Base-by-base conservation (phyloP, 2,888 invertebrate genomes). In the Dasypolia templi region DNA sequence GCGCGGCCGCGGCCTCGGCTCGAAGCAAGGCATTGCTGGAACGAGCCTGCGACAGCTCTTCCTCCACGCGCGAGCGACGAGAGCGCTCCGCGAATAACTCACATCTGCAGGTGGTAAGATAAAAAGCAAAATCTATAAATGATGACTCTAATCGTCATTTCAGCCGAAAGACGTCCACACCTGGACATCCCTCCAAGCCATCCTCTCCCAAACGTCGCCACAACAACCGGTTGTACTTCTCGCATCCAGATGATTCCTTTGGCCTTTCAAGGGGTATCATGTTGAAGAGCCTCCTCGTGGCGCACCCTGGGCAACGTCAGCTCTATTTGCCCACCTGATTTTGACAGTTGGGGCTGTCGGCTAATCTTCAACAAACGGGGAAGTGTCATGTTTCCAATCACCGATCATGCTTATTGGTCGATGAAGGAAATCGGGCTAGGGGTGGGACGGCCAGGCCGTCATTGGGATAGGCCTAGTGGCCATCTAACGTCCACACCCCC, bases 11-110 rank as follows among this genome's bases (percentile, higher is more conserved):
- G 4, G 87, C 84, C 83, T 90, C 92, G 0, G 87, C 88, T 0
- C 91, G 86, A 9, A 91, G 86, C 29, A 83, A 11, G 14, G 87
- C 80, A 7, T 83, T 85, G 22, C 58, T 86, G 90, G 46, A 49
- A 22, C 93, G 92, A 32, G 88, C 89, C 2, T 85, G 70, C 0
- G 82, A 63, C 55, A 93, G 82, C 77, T 95, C 95, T 66, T 92
- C 91, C 80, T 96, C 95, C 2, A 91, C 90, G 19, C 95, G 93
- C 9, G 91, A 91, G 0, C 95, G 93, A 0, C 94, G 92, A n/a
- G 91, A 92, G 53, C 95, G 94, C 89, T 96, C 96, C 80, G 90
- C 74, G 84, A 94, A 94, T 64, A 96, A 67, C 83, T 96, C 96
- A 22, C 93, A 90, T 77, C 96, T 96, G 75, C 0, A 59, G 0